Conservation (phyloP, 2,888 invertebrate species). For the Sphaerolaimus hirsutus region DNA sequence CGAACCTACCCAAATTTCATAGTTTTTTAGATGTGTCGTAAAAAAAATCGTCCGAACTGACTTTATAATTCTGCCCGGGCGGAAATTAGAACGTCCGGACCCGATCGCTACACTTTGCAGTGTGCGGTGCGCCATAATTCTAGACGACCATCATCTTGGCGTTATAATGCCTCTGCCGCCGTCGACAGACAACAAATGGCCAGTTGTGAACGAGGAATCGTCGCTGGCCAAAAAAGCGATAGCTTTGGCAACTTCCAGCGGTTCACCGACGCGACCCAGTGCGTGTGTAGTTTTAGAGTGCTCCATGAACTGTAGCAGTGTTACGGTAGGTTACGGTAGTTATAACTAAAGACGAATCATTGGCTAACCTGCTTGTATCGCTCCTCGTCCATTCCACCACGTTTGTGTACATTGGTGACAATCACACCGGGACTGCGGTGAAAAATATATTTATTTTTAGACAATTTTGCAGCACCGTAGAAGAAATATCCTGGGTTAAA, state of each 20-base stretch:
- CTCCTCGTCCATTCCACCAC: constrained; percentile 57
- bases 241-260: constrained; percentile 46
- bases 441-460: too few relatives aligned
- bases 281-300: constrained; percentile 67
- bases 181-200: constrained; percentile 63
- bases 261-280: constrained; percentile 23
- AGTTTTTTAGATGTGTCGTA: too few relatives aligned
- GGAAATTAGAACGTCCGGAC: too few relatives aligned
- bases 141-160: constrained; percentile 4
- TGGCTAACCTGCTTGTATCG: constrained; percentile 41
- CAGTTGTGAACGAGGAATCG: constrained; percentile 62
- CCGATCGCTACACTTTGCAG: too few relatives aligned
- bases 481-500: too few relatives aligned
- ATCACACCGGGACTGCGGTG: constrained; percentile 75
- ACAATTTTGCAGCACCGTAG: too few relatives aligned
- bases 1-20: too few relatives aligned
- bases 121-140: too few relatives aligned
- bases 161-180: constrained; percentile 41
- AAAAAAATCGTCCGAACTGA: too few relatives aligned
- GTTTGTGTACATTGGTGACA: constrained; percentile 58
- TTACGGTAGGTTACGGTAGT: neutral
- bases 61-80: too few relatives aligned
- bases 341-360: neutral
- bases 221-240: constrained; percentile 77
- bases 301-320: constrained; percentile 43